Evolutionary conservation across 2,797 vertebrate genomes (phyloP), one percentile per base, ranked within the genome.

Genomic region (Crenuchus spilurus): DNA sequence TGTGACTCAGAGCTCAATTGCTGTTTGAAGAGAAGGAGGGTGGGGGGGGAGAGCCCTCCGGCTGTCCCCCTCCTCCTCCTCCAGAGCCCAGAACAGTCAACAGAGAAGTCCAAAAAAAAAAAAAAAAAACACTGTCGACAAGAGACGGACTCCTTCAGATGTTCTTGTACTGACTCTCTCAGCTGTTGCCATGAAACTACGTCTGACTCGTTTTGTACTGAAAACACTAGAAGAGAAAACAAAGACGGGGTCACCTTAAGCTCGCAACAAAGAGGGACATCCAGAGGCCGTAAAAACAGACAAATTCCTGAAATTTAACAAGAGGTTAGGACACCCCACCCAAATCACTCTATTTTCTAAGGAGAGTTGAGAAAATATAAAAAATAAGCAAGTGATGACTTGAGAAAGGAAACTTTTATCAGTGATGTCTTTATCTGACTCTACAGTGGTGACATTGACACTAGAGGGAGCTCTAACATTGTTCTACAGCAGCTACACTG

Each of bases 51-150:
- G 41, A 44, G 37, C 77, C 63, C 68, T 77, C 49, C 42, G 80
- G 74, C 76, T 60, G 51, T 72, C 63, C 44, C 73, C 55, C 63
- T 30, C 48, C 20, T 62, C 33, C 66, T 51, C 57, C 44, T 58
- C 46, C 57, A 30, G 42, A 26, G 54, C 54, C 72, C 61, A 60
- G 42, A 54, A 62, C 66, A 65, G 68, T 65, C 64, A 73, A 70
- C 71, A 71, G 66, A 70, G 60, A 33, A 48, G 68, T 70, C 79
- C 58, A 65, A 80, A 82, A 62, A 82, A 78, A 84, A 85, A 71
- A 76, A 65, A 80, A 82, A 62, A 82, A 78, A 84, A 85, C 72
- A 76, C 4, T 79, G 78, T 71, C 46, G 73, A 78, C 77, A 77
- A 49, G 70, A 78, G 69, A 79, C 33, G 48, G 60, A 80, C 70